Percentiles rank a stretch among this genome's conserved stretches.
Conservation (phyloP, 30 jellyfish, hydroid and myxozoan species). For the Nemopilema nomurai region DNA sequence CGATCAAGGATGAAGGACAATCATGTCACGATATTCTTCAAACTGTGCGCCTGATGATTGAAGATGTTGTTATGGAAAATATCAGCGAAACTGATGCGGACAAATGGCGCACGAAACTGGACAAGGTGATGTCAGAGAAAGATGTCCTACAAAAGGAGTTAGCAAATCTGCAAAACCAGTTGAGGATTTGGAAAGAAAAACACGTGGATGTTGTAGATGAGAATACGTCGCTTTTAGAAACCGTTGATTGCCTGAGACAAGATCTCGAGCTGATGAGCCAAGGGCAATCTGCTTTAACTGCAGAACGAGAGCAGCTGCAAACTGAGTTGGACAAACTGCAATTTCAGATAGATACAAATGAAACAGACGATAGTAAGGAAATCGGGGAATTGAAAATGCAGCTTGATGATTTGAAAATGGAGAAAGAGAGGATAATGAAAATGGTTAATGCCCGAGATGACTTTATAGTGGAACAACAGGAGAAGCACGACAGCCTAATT, state of each 20-base stretch:
- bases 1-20: background rate
- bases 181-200: constrained; percentile 31
- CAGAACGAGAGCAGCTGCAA: constrained; percentile 76
- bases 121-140: constrained; percentile 32
- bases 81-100: constrained; percentile 64
- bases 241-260: constrained; percentile 59
- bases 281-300: constrained; percentile 51
- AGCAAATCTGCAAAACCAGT: constrained; percentile 12
- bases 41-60: constrained; percentile 7
- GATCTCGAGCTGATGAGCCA: constrained; percentile 66
- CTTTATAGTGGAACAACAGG: constrained; percentile 66
- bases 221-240: constrained; percentile 48
- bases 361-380: constrained; percentile 80
- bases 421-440: constrained; percentile 59
- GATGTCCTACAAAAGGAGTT: constrained; percentile 18
- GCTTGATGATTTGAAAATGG: constrained; percentile 71
- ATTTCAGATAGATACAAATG: constrained; percentile 80
- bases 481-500: constrained; percentile 61
- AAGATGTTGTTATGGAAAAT: constrained; percentile 21
- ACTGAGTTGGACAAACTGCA: constrained; percentile 73
- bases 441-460: constrained; percentile 74
- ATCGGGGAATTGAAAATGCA: constrained; percentile 77
- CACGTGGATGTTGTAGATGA: constrained; percentile 43
- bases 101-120: constrained; percentile 54
- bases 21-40: constrained; percentile 30